Conservation (phyloP, 1,140 invertebrate species). For the Drosophila melanica region DNA sequence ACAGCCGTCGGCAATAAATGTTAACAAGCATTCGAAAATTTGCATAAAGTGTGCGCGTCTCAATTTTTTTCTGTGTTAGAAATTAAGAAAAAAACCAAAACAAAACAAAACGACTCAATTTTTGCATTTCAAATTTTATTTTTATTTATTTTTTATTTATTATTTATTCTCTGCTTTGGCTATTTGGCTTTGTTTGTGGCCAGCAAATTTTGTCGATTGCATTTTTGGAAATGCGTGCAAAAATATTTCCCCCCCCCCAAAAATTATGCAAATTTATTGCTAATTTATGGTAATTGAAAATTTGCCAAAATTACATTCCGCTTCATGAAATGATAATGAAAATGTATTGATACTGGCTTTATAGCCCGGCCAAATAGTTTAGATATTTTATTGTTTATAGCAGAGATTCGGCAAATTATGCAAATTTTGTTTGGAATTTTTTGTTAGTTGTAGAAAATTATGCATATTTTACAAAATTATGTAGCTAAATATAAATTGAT, state of each 20-base stretch:
- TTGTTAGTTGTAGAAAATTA: too few relatives aligned
- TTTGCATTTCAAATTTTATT: conserved; percentile 48
- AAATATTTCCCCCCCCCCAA: conserved; percentile 4
- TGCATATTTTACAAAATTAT: not conserved
- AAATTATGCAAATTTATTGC: conserved; percentile 34
- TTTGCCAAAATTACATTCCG: conserved; percentile 17
- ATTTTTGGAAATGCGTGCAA: conserved; percentile 11
- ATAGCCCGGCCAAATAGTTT: not conserved
- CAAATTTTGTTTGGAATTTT: too few relatives aligned
- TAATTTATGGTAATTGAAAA: conserved; percentile 56
- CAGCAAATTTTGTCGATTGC: conserved; percentile 30
- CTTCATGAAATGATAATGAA: conserved; percentile 6
- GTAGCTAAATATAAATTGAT: too few relatives aligned
- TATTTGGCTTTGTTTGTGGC: conserved; percentile 2
- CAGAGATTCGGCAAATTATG: not conserved
- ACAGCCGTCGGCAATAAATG: conserved; percentile 52
- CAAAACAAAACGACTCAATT: conserved; percentile 31
- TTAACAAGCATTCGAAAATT: conserved; percentile 57
- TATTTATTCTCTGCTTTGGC: conserved; percentile 13
- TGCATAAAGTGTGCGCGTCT: conserved; percentile 58
- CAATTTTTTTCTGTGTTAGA: conserved; percentile 22
- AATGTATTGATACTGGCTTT: not conserved
- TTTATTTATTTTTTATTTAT: conserved; percentile 10
- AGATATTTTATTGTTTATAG: conserved; percentile 5
- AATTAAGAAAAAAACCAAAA: conserved; percentile 23